Conservation (phyloP, 2,113 vertebrate species). For the Odontophorus gujanensis region DNA sequence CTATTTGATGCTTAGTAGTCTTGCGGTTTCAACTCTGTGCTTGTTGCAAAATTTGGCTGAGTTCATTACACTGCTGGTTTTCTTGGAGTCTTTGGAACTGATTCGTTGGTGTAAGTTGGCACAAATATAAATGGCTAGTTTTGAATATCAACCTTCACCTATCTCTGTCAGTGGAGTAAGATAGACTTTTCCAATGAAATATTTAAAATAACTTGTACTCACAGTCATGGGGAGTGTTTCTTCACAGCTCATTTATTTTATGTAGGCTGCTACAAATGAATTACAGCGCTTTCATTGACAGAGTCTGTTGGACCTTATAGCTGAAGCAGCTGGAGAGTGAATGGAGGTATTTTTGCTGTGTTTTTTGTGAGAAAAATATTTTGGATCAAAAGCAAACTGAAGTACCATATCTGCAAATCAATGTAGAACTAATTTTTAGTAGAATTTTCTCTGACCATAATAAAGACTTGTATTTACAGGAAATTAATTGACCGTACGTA, state of each 20-base stretch:
- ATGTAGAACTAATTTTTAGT: not conserved
- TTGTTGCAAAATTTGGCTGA: not conserved
- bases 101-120: not conserved
- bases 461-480: not conserved
- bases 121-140: not conserved
- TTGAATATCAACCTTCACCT: not conserved
- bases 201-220: slow-evolving; percentile 29
- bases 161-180: not conserved
- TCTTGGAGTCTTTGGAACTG: not conserved
- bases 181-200: not conserved
- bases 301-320: not conserved
- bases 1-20: not conserved
- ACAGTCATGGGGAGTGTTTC: slow-evolving; percentile 13
- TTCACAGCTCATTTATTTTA: slow-evolving; percentile 63
- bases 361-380: not conserved
- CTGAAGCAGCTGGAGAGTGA: not conserved
- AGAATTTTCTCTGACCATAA: not conserved
- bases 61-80: not conserved
- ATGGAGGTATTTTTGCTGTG: not conserved
- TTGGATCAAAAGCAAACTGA: not conserved
- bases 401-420: not conserved
- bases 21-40: not conserved
- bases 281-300: not conserved
- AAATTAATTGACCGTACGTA: not conserved
- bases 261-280: slow-evolving; percentile 12